These are phyloP conservation scores for Oscheius myriophilus DNA, from an alignment of 2,888 invertebrate species.

Conservation along the genomic window DNA sequence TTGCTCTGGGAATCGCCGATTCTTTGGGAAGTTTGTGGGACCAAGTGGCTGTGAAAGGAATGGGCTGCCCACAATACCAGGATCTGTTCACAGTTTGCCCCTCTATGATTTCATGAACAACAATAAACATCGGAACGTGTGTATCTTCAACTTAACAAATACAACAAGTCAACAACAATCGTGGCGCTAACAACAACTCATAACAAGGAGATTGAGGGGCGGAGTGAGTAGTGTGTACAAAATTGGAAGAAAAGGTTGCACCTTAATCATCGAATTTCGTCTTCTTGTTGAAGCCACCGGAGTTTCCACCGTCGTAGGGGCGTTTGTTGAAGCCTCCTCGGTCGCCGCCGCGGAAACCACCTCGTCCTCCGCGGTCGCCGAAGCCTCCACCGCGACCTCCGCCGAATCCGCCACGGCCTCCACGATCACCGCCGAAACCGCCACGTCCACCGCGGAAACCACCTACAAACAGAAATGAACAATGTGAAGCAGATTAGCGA, in stretches of 20 bases:
- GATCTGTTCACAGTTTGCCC: conserved; percentile 31
- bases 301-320: conserved; percentile 43
- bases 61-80: conserved; percentile 30
- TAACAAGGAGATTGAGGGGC: conserved; percentile 20
- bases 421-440: conserved; percentile 39
- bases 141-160: conserved; percentile 24
- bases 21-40: conserved; percentile 44
- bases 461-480: conserved; percentile 32
- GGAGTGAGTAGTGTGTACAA: conserved; percentile 6
- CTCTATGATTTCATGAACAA: conserved; percentile 11
- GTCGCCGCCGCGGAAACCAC: conserved; percentile 32
- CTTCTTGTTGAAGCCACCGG: conserved; percentile 50
- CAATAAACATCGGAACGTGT: neutral
- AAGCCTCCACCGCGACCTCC: conserved; percentile 39
- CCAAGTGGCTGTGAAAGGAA: conserved; percentile 35
- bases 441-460: conserved; percentile 41
- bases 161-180: conserved; percentile 36
- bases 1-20: conserved; percentile 39
- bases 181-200: conserved; percentile 26
- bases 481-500: conserved; percentile 27
- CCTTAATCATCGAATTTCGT: conserved; percentile 58
- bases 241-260: neutral
- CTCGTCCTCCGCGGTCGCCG: conserved; percentile 31
- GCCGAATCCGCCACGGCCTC: conserved; percentile 43
- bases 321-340: conserved; percentile 65